Conservation (phyloP, 2,797 vertebrate genomes). For the Micrastur ruficollis region DNA sequence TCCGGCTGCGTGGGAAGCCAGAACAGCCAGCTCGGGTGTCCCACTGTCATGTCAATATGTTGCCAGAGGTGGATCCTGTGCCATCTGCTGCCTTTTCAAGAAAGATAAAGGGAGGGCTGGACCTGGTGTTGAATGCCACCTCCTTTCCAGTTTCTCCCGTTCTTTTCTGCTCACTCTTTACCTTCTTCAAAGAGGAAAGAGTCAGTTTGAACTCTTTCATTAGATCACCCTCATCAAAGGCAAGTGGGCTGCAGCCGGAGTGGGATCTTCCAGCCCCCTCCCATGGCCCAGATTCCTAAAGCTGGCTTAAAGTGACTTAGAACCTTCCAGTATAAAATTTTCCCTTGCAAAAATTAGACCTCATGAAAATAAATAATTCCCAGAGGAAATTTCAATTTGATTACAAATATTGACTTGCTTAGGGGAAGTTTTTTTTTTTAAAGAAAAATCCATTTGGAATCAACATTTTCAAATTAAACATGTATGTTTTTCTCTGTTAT, state of each 20-base stretch:
- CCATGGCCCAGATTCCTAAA: not conserved
- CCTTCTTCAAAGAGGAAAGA: not conserved
- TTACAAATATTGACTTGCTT: conserved; percentile 68
- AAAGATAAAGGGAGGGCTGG: not conserved
- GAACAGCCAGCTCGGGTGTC: not conserved
- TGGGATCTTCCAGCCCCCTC: not conserved
- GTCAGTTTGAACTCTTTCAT: not conserved
- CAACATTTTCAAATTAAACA: conserved; percentile 65
- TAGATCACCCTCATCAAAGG: not conserved
- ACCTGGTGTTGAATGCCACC: not conserved
- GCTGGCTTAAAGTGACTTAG: not conserved
- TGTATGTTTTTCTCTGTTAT: conserved; percentile 10
- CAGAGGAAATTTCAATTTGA: conserved; percentile 65
- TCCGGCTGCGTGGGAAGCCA: not conserved
- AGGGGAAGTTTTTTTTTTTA: conserved; percentile 38
- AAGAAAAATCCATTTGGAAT: conserved; percentile 67
- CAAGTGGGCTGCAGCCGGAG: not conserved
- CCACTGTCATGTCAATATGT: rapidly evolving
- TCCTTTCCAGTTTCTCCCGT: not conserved
- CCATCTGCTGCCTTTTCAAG: not conserved
- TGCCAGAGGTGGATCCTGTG: not conserved
- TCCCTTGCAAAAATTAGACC: conserved; percentile 47
- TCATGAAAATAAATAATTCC: conserved; percentile 64
- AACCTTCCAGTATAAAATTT: not conserved
- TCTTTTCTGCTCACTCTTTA: not conserved